A percentile compares a stretch with the other conserved stretches of the same genome.
These are phyloP conservation scores for Protodeltote pygarga DNA, from an alignment of 2,888 invertebrate species.

Conservation along the genomic window DNA sequence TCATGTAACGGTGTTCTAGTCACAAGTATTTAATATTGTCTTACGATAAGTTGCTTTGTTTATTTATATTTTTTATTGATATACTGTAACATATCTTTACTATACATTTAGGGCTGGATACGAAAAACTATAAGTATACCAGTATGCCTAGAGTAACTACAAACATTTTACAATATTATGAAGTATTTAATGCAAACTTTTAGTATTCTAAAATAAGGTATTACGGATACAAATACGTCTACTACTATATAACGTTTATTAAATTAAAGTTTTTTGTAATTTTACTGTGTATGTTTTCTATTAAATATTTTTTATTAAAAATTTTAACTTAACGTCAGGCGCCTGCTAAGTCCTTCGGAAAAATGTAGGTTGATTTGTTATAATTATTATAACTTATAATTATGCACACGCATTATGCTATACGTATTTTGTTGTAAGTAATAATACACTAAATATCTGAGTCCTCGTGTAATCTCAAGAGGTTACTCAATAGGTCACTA, in stretches of 20 bases:
- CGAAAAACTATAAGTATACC: conserved; percentile 15
- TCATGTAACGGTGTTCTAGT: conserved; percentile 68
- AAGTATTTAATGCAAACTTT: conserved; percentile 32
- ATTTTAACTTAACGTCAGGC: too few relatives aligned
- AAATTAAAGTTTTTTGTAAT: conserved; percentile 7
- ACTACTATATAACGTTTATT: conserved; percentile 8
- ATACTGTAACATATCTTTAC: conserved; percentile 29
- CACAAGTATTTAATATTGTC: conserved; percentile 62
- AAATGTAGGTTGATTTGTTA: too few relatives aligned
- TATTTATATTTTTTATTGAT: conserved; percentile 23
- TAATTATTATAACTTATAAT: too few relatives aligned
- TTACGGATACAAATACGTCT: conserved; percentile 37
- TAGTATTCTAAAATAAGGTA: conserved; percentile 30
- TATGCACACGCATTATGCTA: too few relatives aligned
- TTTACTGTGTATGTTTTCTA: conserved; percentile 12
- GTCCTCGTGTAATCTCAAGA: conserved; percentile 26
- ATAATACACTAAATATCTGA: too few relatives aligned
- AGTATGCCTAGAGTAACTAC: conserved; percentile 12
- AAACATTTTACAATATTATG: conserved; percentile 13
- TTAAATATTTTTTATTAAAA: conserved; percentile 1
- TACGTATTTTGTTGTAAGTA: too few relatives aligned
- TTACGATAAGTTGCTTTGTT: conserved; percentile 42
- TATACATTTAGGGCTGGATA: conserved; percentile 6
- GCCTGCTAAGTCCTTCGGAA: too few relatives aligned
- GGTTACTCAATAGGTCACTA: conserved; percentile 35